Evolutionary conservation across 35 echinoderm and acorn worm species (phyloP).

Genomic region (Acanthaster planci): DNA sequence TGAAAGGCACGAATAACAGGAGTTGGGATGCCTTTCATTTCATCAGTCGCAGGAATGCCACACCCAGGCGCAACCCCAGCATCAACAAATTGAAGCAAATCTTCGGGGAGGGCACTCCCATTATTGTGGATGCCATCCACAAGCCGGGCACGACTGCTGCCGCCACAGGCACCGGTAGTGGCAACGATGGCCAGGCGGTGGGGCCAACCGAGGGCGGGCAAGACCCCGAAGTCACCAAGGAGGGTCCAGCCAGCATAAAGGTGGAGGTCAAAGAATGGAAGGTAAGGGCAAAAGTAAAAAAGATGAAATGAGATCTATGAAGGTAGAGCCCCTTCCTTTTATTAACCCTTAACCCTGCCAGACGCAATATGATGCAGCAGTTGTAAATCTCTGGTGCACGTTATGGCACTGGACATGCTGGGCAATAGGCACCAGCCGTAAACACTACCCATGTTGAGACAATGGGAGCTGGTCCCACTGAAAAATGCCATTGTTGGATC

Average conservation of each 20-base stretch:
- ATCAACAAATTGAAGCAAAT: constrained; percentile 70
- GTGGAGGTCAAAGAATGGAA: constrained; percentile 84
- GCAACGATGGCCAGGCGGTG: not conserved
- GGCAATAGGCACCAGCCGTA: too few relatives aligned
- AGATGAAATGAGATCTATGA: not conserved
- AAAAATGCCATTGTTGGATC: too few relatives aligned
- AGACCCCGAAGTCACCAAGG: constrained; percentile 61
- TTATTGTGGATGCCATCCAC: constrained; percentile 50
- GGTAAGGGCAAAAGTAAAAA: too few relatives aligned
- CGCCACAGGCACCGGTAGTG: not conserved
- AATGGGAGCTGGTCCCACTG: too few relatives aligned
- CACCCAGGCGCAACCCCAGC: constrained; percentile 69
- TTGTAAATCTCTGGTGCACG: too few relatives aligned
- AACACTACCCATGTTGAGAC: too few relatives aligned
- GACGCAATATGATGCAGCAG: too few relatives aligned
- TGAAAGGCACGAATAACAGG: too few relatives aligned
- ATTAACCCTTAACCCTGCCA: too few relatives aligned
- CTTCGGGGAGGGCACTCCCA: constrained; percentile 74
- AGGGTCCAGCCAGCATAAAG: constrained; percentile 76
- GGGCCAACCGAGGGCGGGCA: not conserved
- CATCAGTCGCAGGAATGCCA: constrained; percentile 13
- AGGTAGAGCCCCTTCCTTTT: not conserved
- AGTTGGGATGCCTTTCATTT: not conserved
- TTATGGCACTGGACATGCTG: too few relatives aligned
- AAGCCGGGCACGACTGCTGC: too few relatives aligned